Evolutionary conservation across 2,888 invertebrate species (phyloP).

Genomic region (Campoletis raptor): DNA sequence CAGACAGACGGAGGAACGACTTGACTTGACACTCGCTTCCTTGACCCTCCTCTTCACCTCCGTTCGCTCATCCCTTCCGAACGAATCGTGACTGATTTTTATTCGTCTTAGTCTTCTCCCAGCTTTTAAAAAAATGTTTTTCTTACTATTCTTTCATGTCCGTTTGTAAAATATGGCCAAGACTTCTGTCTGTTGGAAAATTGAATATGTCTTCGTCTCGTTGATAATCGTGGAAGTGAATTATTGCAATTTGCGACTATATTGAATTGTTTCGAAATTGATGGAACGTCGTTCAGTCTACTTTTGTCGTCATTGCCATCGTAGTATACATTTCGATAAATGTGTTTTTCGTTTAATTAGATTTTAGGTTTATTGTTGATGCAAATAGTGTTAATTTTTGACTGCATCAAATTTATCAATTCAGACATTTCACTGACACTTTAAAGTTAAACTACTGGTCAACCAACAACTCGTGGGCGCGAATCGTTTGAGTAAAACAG

Average conservation of each 20-base stretch:
- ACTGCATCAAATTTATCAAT: neutral
- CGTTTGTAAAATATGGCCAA: slow-evolving; percentile 29
- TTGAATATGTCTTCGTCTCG: slow-evolving; percentile 30
- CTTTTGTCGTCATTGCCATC: neutral
- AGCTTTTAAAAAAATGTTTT: neutral
- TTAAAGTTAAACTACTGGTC: neutral
- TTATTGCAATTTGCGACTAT: slow-evolving; percentile 9
- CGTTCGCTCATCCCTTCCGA: slow-evolving; percentile 8
- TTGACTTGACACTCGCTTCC: slow-evolving; percentile 57
- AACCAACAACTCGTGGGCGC: too few relatives aligned
- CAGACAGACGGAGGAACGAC: slow-evolving; percentile 46
- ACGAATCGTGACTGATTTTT: slow-evolving; percentile 48
- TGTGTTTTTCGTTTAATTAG: neutral
- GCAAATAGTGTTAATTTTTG: neutral
- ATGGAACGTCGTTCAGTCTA: neutral
- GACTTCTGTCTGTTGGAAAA: slow-evolving; percentile 28
- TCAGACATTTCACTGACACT: neutral
- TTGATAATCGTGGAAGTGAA: slow-evolving; percentile 30
- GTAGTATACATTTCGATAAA: neutral
- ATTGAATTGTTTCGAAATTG: slow-evolving; percentile 1
- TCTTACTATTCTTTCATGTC: slow-evolving; percentile 1
- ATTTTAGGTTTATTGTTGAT: neutral
- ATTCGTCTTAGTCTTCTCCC: neutral
- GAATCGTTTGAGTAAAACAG: neutral
- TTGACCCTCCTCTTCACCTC: slow-evolving; percentile 44